Conservation (phyloP, 2,113 vertebrate genomes). For the Sarotherodon lohbergeri region DNA sequence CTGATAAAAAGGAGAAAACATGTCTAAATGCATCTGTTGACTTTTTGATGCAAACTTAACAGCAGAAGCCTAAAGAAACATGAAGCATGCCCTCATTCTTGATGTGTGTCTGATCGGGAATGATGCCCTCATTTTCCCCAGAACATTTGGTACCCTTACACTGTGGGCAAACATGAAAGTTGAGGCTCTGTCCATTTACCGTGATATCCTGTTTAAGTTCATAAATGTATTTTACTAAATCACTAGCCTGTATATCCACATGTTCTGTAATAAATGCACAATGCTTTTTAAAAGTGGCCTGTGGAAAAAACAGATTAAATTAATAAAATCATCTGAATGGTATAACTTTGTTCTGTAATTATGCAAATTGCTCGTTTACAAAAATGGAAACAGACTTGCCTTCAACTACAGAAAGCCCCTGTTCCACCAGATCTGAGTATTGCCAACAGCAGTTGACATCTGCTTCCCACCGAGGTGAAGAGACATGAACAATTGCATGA, state of each 20-base stretch:
- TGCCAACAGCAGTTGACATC: not conserved
- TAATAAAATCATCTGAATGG: not conserved
- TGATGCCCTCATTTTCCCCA: not conserved
- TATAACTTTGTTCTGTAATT: not conserved
- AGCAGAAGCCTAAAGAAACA: not conserved
- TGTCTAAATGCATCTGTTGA: not conserved
- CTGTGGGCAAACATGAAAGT: not conserved
- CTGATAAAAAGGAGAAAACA: not conserved
- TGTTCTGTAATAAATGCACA: not conserved
- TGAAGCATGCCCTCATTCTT: not conserved
- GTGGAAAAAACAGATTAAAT: not conserved
- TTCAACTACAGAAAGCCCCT: not conserved
- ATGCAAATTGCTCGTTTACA: not conserved
- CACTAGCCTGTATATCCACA: not conserved
- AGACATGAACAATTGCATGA: not conserved
- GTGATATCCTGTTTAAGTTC: not conserved
- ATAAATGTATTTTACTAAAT: not conserved
- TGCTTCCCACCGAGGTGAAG: not conserved
- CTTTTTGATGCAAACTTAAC: not conserved
- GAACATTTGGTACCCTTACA: not conserved
- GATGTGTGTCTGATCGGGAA: not conserved
- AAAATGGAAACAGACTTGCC: not conserved
- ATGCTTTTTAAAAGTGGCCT: not conserved
- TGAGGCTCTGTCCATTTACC: not conserved
- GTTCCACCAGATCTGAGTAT: not conserved